Base-by-base conservation (phyloP, 2,797 vertebrate genomes). In the Poeciliopsis paucimaculata region DNA sequence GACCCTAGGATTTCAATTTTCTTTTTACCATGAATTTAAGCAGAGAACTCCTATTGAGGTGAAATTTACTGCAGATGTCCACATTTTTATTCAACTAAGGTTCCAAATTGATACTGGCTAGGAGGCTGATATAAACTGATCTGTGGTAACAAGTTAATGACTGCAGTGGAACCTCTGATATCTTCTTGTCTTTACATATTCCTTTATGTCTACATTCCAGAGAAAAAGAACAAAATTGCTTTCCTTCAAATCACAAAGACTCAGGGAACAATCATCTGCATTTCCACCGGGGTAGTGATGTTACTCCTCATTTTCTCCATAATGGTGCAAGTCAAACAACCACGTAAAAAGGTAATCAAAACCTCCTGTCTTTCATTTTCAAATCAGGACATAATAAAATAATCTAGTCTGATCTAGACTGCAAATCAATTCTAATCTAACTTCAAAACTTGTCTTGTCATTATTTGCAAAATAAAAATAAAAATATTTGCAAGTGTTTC, bases 271-370 rank as follows among this genome's bases (percentile, higher is more conserved):
- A 93, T 98, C 66, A 98, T 99, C 90, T 97, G 97, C 60, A 94
- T 97, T 83, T 97, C 97, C 0, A 97, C 97, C 43, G 98, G 97
- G 9, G 92, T 98, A 47, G 98, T 99, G 86, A 91, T 98, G 84
- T 95, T 99, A 72, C 97, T 99, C 71, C 96, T 99, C 75, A 93
- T 97, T 53, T 92, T 99, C 92, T 99, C 98, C 77, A 95, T 99
- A 84, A 89, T 98, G 79, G 97, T 99, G 51, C 98, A 99, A 91
- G 94, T 98, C 83, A 98, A 98, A 83, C 98, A 99, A 87, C 98
- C 98, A 36, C 96, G 98, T 36, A 99, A 98, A 91, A 99, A 99
- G 94, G 97, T 99, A 78, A 79, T 46, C 20, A 76, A 51, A 41
- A 28, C n/a, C 13, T 2, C n/a, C 26, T 15, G 12, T 46, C 11